A percentile compares a stretch with the other conserved stretches of the same genome.
Evolutionary conservation across 92 coral and sea anemone species (phyloP).

Genomic region (Epizoanthus ramosus): DNA sequence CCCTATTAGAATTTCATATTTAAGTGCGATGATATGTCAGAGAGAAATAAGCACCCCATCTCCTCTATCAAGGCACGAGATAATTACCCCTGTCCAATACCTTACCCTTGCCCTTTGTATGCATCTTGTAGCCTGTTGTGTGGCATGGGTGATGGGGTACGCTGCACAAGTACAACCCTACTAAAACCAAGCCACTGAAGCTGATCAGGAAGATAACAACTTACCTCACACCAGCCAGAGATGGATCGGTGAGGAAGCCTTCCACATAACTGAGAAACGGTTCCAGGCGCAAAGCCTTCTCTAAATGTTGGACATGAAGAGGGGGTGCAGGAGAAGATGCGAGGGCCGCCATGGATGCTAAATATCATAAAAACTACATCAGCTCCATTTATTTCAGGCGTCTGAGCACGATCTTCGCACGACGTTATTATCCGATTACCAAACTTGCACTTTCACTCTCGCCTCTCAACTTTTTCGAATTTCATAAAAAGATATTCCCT

Average conservation of each 20-base stretch:
- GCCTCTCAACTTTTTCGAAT: conserved; percentile 8
- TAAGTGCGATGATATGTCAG: not conserved
- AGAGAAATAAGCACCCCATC: not conserved
- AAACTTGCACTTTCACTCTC: conserved; percentile 3
- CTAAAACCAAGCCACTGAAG: not conserved
- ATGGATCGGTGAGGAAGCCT: conserved; percentile 82
- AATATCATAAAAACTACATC: not conserved
- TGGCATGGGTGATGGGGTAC: not conserved
- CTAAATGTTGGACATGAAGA: conserved; percentile 93
- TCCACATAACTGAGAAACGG: conserved; percentile 89
- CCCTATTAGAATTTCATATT: not conserved
- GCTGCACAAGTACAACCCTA: not conserved
- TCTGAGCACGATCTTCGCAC: not conserved
- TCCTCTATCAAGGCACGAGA: not conserved
- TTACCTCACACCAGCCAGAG: conserved; percentile 74
- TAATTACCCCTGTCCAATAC: conserved; percentile 36
- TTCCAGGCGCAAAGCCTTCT: conserved; percentile 91
- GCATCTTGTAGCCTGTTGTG: too few species aligned
- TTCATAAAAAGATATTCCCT: not conserved
- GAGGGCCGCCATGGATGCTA: conserved; percentile 81
- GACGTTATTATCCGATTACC: conserved; percentile 9
- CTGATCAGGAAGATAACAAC: not conserved
- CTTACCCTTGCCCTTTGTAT: not conserved
- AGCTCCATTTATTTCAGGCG: not conserved
- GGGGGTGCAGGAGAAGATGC: conserved; percentile 93